Base-by-base conservation (phyloP, 2,888 invertebrate species). In the Lasiommata megera region DNA sequence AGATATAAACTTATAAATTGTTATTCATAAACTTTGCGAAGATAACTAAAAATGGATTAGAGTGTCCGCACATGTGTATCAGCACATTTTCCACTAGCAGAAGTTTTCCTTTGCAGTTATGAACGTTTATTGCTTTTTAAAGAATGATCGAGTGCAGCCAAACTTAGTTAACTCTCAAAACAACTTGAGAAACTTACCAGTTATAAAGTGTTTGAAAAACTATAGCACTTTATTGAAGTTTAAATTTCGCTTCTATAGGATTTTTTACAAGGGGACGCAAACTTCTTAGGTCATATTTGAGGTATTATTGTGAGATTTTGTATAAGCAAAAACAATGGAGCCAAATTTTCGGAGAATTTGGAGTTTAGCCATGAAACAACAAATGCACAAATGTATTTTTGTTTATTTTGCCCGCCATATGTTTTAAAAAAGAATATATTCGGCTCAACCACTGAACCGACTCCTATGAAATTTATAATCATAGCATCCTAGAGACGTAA, bases 41-140 rank as follows among this genome's bases (percentile, higher is more conserved):
- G 47, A 54, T 46, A 51, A 48, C 40, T 62, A 48, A 60, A 58
- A 52, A 60, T 48, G 37, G 51, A 36, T 60, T 36, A 54, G 41
- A 9, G 5, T 9, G 38, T 38, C 23, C 50, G 16, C 36, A 48
- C 28, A 50, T 28, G 38, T 51, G 38, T 46, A 38, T 54, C 56
- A 50, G 60, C 57, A 16, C 40, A 51, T 51, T 51, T 51, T 38
- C 28, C 50, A 11, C 36, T 57, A 54, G 31, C 56, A 34, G 44
- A 51, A 57, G 50, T 60, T 54, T 46, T 31, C 37, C 38, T 51
- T 28, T 29, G 50, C 43, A 16, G 60, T 28, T 56, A 58, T 54
- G 58, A 58, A 56, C 55, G 55, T 61, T 60, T 58, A 62, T 62
- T 60, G 60, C 62, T 54, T 47, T 54, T 50, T 36, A 40, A 56